A percentile compares a stretch with the other conserved stretches of the same genome.
phyloP scores from a whole-genome alignment of 2,113 vertebrate genomes.

The Brachyistius frenatus region DNA sequence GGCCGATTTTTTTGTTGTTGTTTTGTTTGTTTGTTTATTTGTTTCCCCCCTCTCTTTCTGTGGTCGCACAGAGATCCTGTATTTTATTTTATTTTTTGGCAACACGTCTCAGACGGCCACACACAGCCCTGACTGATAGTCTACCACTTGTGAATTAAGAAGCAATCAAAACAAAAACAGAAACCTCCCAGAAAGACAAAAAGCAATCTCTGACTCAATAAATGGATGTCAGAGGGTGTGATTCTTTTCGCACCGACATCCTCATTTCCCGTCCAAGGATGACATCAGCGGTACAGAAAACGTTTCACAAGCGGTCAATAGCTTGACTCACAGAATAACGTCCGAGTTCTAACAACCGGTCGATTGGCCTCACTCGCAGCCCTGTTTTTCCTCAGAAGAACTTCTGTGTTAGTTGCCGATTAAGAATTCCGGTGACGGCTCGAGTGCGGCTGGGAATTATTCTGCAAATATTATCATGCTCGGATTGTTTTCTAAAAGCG shows the following conservation, averaged over 20 bases:
- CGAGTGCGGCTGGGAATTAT: not conserved
- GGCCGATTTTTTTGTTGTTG: not conserved
- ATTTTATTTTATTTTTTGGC: not conserved
- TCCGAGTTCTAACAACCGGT: not conserved
- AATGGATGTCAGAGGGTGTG: not conserved
- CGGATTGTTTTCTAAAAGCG: not conserved
- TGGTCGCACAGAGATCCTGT: too few relatives aligned
- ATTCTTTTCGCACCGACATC: constrained; percentile 17
- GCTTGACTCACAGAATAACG: constrained; percentile 13
- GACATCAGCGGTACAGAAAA: constrained; percentile 40
- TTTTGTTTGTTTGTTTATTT: not conserved
- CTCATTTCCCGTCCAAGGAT: constrained; percentile 23
- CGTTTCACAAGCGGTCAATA: constrained; percentile 36
- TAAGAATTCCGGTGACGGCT: not conserved
- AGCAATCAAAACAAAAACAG: constrained; percentile 6
- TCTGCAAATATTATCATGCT: not conserved
- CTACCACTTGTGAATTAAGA: not conserved
- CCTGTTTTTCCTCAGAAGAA: not conserved
- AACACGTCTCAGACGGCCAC: not conserved
- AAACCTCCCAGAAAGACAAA: not conserved
- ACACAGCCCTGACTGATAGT: not conserved
- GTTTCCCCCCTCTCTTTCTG: not conserved
- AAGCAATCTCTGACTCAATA: constrained; percentile 28
- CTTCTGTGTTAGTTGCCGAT: not conserved
- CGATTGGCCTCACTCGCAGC: not conserved